Conservation (phyloP, 1,140 invertebrate species). For the Drosophila insularis region DNA sequence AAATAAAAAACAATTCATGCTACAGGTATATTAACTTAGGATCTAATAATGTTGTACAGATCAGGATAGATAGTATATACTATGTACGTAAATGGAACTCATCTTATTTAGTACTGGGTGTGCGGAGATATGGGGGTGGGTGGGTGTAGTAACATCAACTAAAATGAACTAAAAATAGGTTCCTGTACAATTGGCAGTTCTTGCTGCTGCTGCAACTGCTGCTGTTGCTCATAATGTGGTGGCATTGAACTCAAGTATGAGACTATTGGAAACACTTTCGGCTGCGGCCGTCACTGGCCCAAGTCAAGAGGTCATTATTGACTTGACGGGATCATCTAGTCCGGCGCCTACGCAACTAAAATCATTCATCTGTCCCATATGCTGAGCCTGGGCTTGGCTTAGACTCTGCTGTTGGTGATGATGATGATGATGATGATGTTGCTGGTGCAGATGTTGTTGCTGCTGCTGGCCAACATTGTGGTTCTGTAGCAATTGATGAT, state of each 20-base stretch:
- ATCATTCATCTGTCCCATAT: conserved; percentile 68
- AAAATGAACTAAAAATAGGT: conserved; percentile 45
- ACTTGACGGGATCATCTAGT: conserved; percentile 78
- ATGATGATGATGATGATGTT: conserved; percentile 64
- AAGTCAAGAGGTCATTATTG: conserved; percentile 82
- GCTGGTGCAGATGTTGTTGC: conserved; percentile 57
- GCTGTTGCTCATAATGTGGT: conserved; percentile 65
- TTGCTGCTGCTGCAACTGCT: conserved; percentile 7
- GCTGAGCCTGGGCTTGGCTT: conserved; percentile 47
- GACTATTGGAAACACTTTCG: conserved; percentile 56
- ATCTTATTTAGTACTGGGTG: conserved; percentile 1
- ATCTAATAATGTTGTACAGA: conserved; percentile 50
- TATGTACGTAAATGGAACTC: neutral
- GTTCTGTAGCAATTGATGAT: conserved; percentile 58
- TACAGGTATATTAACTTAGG: conserved; percentile 55
- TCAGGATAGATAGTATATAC: conserved; percentile 31
- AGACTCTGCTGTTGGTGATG: conserved; percentile 49
- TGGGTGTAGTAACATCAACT: conserved; percentile 35
- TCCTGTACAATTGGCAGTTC: conserved; percentile 59
- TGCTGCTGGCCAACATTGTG: conserved; percentile 44
- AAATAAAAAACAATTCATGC: conserved; percentile 66
- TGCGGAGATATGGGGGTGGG: neutral
- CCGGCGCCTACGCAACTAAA: conserved; percentile 75
- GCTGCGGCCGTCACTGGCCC: conserved; percentile 29
- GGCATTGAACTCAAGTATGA: conserved; percentile 78